These are phyloP conservation scores for Nixonia krombeini DNA, from an alignment of 1,140 invertebrate genomes.

Conservation along the genomic window DNA sequence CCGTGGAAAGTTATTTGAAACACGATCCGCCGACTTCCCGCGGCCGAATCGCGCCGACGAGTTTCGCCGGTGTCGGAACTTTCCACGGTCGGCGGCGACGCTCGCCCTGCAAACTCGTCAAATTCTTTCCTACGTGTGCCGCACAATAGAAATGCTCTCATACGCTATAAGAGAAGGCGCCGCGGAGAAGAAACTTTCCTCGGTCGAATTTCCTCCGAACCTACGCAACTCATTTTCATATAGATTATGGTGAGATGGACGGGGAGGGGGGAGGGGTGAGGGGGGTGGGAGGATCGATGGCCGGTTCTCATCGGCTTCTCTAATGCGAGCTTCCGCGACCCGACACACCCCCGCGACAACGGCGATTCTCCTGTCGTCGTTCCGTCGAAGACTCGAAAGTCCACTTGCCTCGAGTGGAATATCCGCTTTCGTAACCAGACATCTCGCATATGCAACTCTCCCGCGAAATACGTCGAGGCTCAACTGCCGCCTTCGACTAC, in stretches of 20 bases:
- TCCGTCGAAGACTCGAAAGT: no score
- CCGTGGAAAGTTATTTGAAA: conserved; percentile 49
- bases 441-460: no score
- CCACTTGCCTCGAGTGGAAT: no score
- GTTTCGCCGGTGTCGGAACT: conserved; percentile 44
- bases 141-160: conserved; percentile 45
- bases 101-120: conserved; percentile 27
- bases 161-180: conserved; percentile 10
- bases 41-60: conserved; percentile 51
- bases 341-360: no score
- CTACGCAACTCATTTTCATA: background rate
- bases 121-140: conserved; percentile 48
- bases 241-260: background rate
- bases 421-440: no score
- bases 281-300: no score
- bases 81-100: conserved; percentile 17
- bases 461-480: no score
- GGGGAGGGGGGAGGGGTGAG: background rate
- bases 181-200: background rate
- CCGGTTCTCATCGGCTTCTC: no score
- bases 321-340: no score
- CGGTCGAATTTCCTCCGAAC: background rate
- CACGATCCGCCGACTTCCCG: conserved; percentile 53
- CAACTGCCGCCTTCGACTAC: no score
- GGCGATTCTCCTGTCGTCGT: no score